phyloP scores from a whole-genome alignment of 2,113 vertebrate genomes.

The Microtus richardsoni region DNA sequence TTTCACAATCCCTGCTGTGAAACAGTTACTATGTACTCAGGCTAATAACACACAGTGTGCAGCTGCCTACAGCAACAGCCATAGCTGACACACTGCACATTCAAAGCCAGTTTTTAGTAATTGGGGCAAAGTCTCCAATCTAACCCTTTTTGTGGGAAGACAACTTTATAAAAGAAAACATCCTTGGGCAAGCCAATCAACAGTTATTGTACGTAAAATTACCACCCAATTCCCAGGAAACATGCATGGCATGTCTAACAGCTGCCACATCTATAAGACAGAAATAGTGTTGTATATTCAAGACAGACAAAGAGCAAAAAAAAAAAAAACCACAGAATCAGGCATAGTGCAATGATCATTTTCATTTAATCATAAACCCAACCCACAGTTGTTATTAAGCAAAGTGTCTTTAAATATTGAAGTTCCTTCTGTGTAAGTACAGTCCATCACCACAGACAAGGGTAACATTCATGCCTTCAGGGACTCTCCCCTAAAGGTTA shows the following conservation, averaged over 20 bases:
- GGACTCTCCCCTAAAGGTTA: background rate
- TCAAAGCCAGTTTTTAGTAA: conserved; percentile 49
- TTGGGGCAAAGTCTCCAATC: conserved; percentile 44
- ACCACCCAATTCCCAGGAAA: conserved; percentile 64
- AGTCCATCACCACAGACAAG: conserved; percentile 4
- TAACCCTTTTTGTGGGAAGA: conserved; percentile 32
- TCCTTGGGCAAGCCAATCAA: conserved; percentile 67
- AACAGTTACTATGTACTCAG: conserved; percentile 26
- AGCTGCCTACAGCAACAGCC: conserved; percentile 44
- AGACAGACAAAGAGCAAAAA: conserved; percentile 62
- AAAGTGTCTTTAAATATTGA: conserved; percentile 25
- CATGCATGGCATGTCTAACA: conserved; percentile 55
- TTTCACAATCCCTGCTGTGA: background rate
- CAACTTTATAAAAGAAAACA: background rate
- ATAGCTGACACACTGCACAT: background rate
- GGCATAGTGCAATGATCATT: background rate
- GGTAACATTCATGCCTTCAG: background rate
- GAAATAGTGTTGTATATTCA: conserved; percentile 28
- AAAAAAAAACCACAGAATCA: conserved; percentile 58
- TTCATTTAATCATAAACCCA: background rate
- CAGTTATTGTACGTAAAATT: conserved; percentile 69
- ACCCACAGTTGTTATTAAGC: conserved; percentile 11
- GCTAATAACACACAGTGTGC: background rate
- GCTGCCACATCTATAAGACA: conserved; percentile 43
- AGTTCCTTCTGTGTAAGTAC: background rate